Base-by-base conservation (phyloP, 2,113 vertebrate species). In the Noctilio leporinus region DNA sequence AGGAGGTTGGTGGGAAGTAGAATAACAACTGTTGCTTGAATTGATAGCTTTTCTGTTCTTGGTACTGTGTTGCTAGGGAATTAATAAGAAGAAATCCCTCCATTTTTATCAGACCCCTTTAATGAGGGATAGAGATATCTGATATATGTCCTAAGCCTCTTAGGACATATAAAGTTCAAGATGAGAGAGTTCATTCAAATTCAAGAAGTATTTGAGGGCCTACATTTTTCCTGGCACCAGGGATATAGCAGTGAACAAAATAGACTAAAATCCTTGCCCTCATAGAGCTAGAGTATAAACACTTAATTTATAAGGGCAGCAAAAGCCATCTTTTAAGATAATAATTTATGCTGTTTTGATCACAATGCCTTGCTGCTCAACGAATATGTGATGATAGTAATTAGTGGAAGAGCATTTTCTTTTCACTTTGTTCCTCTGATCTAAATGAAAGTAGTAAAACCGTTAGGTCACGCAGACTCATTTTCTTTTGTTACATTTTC, bases 401-500 rank as follows among this genome's bases (percentile, higher is more conserved):
- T 67, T 72, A 93, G 47, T 80, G n/a, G 51, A 89, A 10, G 12
- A 19, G 65, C 15, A 3, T 73, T 93, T 93, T 45, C 67, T 94
- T 93, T 96, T 38, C 20, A 87, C 45, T 93, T 93, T 89, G 17
- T 93, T 93, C 33, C 14, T 81, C 69, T 88, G 33, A 4, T 88
- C 12, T 89, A 4, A 75, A 22, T 91, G 33, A 40, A 89, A 81
- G 72, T 87, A 72, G 30, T 69, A 72, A 89, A 35, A 19, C 26
- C 73, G 4, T 22, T 93, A 65, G 38, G 20, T 93, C 19, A n/a
- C n/a, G n/a, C n/a, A n/a, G 35, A 83, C 14, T 80, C n/a, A 67
- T 57, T 94, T 85, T 93, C 26, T 95, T 94, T n/a, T 91, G 45
- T 87, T 47, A 43, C 4, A 51, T 95, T 92, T 95, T 93, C 15